Evolutionary conservation across 2,113 vertebrate genomes (phyloP), one percentile per base, ranked within the genome.

Genomic region (Pelobates fuscus): DNA sequence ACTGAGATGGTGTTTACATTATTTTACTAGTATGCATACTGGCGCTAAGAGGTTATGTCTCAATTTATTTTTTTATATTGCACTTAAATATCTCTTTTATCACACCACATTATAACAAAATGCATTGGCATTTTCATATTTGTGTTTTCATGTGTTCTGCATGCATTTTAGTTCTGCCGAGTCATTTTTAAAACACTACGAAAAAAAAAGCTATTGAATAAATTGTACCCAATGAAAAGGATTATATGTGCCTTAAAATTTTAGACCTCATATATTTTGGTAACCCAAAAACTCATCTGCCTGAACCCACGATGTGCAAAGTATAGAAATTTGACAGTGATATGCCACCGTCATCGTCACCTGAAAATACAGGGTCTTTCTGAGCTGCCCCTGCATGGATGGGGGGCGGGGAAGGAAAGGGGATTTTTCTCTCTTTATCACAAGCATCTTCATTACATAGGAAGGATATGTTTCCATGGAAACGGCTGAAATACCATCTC

Each of bases 401-500:
- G 18, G 65, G 63, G 54, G 72, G 23, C n/a, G 64, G 64, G 65
- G 41, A n/a, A 43, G 64, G 41, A 30, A 68, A 61, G 61, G 27
- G 52, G 20, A 26, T 52, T 68, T 68, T 61, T 67, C 63, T 61
- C 25, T 77, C 57, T 67, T 77, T 77, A 77, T 77, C 73, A 29
- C 65, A 68, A 77, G 64, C 73, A 77, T 77, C 73, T 77, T 77
- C 73, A 77, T 77, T 77, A 68, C 73, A 77, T 67, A 32, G 64
- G 55, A 54, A 77, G 73, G 65, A 68, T 67, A 77, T 61, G 73
- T 77, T 77, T 37, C 73, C 73, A 77, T 77, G 73, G 73, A 46
- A 77, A 77, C 73, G 57, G 54, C 57, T 77, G 73, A 77, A 77
- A 77, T 77, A 77, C 64, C 73, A 77, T 77, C 73, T 77, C 73